Base-by-base conservation (phyloP, 2,113 vertebrate species). In the Oryzias curvinotus region DNA sequence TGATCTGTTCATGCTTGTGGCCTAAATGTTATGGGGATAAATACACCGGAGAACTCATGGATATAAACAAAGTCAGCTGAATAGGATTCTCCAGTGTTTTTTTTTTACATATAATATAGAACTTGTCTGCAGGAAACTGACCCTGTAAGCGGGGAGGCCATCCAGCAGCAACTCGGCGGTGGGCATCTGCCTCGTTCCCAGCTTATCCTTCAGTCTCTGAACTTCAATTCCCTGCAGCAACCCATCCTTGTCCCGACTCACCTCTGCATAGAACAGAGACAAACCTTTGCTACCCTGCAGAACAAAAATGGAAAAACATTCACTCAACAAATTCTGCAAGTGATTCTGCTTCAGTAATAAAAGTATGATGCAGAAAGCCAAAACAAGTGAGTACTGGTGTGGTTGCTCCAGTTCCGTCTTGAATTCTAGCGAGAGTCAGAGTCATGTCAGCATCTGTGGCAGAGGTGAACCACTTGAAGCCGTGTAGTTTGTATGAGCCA, bases 401-500 rank as follows among this genome's bases (percentile, higher is more conserved):
- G n/a, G 88, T 88, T 17, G 52, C 77, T 71, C 94, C 94, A 1
- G 81, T 68, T 58, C 51, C 52, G 76, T 93, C 91, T 3, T 36
- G 71, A 18, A 88, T 77, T 85, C 94, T 91, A 51, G 92, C 95
- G 61, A 96, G 87, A 2, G 93, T 95, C 49, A 96, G 84, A 3
- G 91, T 72, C 89, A 96, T 55, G 63, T 96, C 92, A 41, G 94
- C 92, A 3, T 96, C 94, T 6, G 93, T 94, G 17, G 94, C 93
- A 0, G 94, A 95, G 2, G 93, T 94, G 78, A 96, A 96, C 94
- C 94, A 95, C 66, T 96, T 95, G 55, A 93, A 95, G 0, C 95
- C 95, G 5, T 93, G 87, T 1, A 96, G 93, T 44, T 51, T 73
- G 60, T 93, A 94, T 0, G 85, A 89, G 1, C 93, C 94, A 14